Evolutionary conservation across 2,888 invertebrate genomes (phyloP), one percentile per base, ranked within the genome.

Genomic region (Nowickia ferox): DNA sequence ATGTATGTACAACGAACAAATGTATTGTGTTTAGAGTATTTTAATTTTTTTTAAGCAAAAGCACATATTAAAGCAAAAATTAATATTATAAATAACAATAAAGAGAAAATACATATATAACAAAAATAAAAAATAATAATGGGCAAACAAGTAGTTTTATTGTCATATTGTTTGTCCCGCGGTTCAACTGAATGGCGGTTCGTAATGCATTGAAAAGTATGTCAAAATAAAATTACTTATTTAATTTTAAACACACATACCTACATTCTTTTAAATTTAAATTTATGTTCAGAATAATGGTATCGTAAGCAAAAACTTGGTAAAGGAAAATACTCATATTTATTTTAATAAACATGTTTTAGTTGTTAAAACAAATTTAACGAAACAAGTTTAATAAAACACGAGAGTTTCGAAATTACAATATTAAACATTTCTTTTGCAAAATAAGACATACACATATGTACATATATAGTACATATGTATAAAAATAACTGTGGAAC

Each of bases 331-430:
- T 68, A 81, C 66, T 75, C 44, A 53, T n/a, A 53, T 68, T 75
- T 69, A 61, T 68, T 42, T 69, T 30, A 44, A 65, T 66, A 83
- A 78, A 78, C 76, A 77, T 66, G 77, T 83, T 78, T 55, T 6
- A 51, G 63, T 78, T 65, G 74, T 65, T 68, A 42, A 68, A 59
- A 42, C 6, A 57, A 19, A 77, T 40, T 3, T 44, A 59, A 46
- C n/a, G 13, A 79, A 84, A 79, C 77, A 59, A 82, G 82, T 82
- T 82, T 82, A 57, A 57, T 69, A 71, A 81, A 76, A 69, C 53
- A 44, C 30, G n/a, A 55, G 38, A 57, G 63, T 75, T 55, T 55
- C 10, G 10, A 42, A 42, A 46, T 63, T 17, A 53, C n/a, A n/a
- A 17, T 51, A 61, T 40, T n/a, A 38, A 15, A 17, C 13, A 13